Conservation (phyloP, 1,140 invertebrate genomes). For the Drosophila rhopaloa region DNA sequence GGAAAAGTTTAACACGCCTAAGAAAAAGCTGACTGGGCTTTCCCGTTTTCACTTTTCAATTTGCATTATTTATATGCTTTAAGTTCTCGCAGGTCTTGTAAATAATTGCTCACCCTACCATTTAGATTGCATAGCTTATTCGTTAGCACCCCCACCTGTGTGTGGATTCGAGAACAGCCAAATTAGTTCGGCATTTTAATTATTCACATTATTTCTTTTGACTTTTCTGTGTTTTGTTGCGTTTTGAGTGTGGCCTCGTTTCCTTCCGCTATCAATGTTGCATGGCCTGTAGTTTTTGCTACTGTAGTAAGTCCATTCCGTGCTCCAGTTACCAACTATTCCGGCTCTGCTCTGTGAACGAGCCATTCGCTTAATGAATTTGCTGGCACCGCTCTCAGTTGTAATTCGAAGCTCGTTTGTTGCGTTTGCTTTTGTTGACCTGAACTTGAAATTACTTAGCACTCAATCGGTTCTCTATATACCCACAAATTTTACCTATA, state of each 20-base stretch:
- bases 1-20: too few relatives aligned
- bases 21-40: neutral
- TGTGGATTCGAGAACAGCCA: neutral
- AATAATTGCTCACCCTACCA: constrained; percentile 1
- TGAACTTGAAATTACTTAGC: constrained; percentile 73
- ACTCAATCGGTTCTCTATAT: constrained; percentile 16
- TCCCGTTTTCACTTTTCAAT: constrained; percentile 44
- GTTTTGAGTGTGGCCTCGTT: constrained; percentile 49
- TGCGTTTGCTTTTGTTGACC: constrained; percentile 64
- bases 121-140: constrained; percentile 9
- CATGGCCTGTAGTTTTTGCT: constrained; percentile 39
- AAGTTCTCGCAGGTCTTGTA: neutral
- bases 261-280: constrained; percentile 66
- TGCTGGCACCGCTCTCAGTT: constrained; percentile 64
- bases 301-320: constrained; percentile 42
- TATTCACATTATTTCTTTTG: constrained; percentile 54
- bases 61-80: constrained; percentile 17
- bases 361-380: constrained; percentile 69
- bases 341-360: constrained; percentile 29
- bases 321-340: constrained; percentile 71
- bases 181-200: constrained; percentile 52
- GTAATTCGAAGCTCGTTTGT: constrained; percentile 82
- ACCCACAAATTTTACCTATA: constrained; percentile 25
- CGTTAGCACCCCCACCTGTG: neutral
- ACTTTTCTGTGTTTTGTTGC: constrained; percentile 34